phyloP scores from a whole-genome alignment of 2,888 invertebrate genomes.

The Artemia sinica region DNA sequence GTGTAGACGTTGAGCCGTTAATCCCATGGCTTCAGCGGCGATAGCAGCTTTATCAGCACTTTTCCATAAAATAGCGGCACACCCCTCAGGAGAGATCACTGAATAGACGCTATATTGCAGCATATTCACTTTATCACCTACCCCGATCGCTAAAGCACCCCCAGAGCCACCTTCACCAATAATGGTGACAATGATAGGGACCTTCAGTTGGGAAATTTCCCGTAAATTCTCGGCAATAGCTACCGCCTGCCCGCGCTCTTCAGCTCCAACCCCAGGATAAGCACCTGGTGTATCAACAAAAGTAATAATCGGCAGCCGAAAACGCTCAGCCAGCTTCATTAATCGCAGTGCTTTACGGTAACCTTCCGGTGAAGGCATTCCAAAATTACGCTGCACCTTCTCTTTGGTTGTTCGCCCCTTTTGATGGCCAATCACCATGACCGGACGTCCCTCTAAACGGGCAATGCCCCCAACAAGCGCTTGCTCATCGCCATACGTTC shows the following conservation, averaged over 20 bases:
- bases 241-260: constrained; percentile 22
- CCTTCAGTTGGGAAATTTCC: constrained; percentile 19
- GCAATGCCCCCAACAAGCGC: constrained; percentile 20
- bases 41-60: constrained; percentile 18
- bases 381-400: constrained; percentile 19
- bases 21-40: constrained; percentile 19
- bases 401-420: constrained; percentile 21
- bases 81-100: constrained; percentile 23
- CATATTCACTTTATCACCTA: constrained; percentile 21
- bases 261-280: constrained; percentile 22
- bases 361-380: constrained; percentile 22
- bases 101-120: constrained; percentile 19
- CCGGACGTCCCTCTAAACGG: constrained; percentile 2
- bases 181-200: constrained; percentile 19
- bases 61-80: constrained; percentile 22
- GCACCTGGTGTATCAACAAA: constrained; percentile 23
- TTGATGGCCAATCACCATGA: constrained; percentile 22
- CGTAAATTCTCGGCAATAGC: constrained; percentile 21
- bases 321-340: constrained; percentile 21
- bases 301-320: constrained; percentile 21
- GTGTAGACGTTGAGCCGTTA: constrained; percentile 13
- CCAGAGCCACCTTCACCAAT: constrained; percentile 22
- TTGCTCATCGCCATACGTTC: constrained; percentile 17
- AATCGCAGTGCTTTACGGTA: constrained; percentile 23
- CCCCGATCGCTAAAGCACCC: constrained; percentile 22